Evolutionary conservation across 2,888 invertebrate species (phyloP).

Genomic region (Gryllus longicercus): DNA sequence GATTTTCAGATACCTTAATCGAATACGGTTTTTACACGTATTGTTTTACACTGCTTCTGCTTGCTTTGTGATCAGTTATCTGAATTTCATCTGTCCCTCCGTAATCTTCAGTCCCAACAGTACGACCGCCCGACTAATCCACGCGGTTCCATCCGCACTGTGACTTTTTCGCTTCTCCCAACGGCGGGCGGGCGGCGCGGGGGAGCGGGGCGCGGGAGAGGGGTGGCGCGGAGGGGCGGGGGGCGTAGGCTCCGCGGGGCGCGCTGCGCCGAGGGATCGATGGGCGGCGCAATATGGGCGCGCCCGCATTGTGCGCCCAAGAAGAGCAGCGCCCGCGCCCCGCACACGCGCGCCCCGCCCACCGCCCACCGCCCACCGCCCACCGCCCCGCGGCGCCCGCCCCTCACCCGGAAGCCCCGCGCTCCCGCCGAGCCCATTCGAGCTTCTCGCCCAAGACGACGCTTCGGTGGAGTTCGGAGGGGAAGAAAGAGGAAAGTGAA

Average conservation of each 20-base stretch:
- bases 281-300: slow-evolving; percentile 17
- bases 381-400: background rate
- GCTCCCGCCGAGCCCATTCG: background rate
- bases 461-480: too few species aligned
- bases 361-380: background rate
- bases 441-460: background rate
- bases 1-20: too few species aligned
- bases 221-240: background rate
- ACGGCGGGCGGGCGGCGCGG: background rate
- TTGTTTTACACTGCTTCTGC: too few species aligned
- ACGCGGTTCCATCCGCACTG: too few species aligned
- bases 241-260: background rate
- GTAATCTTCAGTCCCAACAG: too few species aligned
- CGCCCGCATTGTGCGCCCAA: slow-evolving; percentile 3
- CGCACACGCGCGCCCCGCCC: background rate
- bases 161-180: slow-evolving; percentile 4
- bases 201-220: background rate
- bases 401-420: background rate
- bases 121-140: too few species aligned
- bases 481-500: too few species aligned
- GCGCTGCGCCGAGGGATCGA: background rate
- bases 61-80: too few species aligned
- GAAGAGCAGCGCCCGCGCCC: background rate
- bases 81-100: too few species aligned
- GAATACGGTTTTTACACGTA: too few species aligned